A percentile compares a stretch with the other conserved stretches of the same genome.
Evolutionary conservation across 2,113 vertebrate species (phyloP).

Genomic region (Caranx melampygus): DNA sequence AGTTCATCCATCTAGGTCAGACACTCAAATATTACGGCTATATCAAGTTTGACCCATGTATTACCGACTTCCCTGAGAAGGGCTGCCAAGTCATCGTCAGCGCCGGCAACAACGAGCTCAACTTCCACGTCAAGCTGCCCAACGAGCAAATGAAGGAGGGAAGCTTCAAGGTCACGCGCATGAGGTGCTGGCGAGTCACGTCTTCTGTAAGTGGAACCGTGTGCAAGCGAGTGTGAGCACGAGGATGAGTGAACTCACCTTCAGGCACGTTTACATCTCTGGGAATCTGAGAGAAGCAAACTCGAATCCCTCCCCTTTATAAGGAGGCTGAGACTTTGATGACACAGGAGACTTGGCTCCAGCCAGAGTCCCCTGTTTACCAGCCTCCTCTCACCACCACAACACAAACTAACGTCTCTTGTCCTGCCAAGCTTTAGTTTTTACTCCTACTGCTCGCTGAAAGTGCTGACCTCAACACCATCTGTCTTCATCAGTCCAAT

Average conservation of each 20-base stretch:
- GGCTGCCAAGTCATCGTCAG: constrained; percentile 96
- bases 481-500: constrained; percentile 60
- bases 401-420: constrained; percentile 21
- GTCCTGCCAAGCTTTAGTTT: constrained; percentile 34
- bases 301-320: constrained; percentile 19
- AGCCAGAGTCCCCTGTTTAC: neutral
- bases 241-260: constrained; percentile 12
- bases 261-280: neutral
- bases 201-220: constrained; percentile 91
- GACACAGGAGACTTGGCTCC: too few species aligned
- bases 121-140: constrained; percentile 96
- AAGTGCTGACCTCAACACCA: constrained; percentile 52
- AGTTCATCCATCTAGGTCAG: constrained; percentile 96
- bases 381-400: constrained; percentile 19
- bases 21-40: constrained; percentile 98
- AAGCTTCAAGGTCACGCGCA: constrained; percentile 98
- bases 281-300: neutral
- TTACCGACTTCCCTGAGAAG: constrained; percentile 98
- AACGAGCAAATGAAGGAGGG: constrained; percentile 97
- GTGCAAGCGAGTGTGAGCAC: neutral
- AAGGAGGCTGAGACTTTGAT: constrained; percentile 12
- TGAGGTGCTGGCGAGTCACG: constrained; percentile 98
- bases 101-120: constrained; percentile 97
- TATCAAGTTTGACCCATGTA: constrained; percentile 96
- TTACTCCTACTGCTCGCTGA: constrained; percentile 16